Evolutionary conservation across 2,797 vertebrate genomes (phyloP).

Genomic region (Menidia menidia): DNA sequence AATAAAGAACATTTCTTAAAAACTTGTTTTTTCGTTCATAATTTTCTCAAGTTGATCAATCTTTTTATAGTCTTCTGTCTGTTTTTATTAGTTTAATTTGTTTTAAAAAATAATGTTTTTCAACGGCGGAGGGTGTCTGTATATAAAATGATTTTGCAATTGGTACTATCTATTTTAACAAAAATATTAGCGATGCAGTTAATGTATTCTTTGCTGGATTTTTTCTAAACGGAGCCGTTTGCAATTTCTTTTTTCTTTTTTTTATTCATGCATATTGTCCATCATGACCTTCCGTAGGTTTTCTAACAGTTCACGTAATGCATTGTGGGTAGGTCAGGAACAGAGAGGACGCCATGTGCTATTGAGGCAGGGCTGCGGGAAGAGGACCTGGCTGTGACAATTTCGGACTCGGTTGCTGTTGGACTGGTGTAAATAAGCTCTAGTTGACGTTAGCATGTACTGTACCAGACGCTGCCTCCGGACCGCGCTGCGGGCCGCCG

Average conservation of each 20-base stretch:
- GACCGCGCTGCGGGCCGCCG: constrained; percentile 72
- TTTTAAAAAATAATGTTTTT: too few species aligned
- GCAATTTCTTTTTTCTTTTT: background rate
- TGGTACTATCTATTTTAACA: too few species aligned
- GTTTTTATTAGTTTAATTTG: too few species aligned
- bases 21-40: too few species aligned
- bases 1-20: too few species aligned
- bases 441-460: constrained; percentile 68
- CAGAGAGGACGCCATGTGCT: constrained; percentile 85
- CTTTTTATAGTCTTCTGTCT: too few species aligned
- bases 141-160: too few species aligned
- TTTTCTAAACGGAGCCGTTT: too few species aligned
- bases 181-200: too few species aligned
- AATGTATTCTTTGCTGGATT: too few species aligned
- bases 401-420: background rate
- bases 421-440: constrained; percentile 8
- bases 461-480: constrained; percentile 78
- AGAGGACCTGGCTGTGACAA: background rate
- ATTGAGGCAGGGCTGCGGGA: constrained; percentile 50
- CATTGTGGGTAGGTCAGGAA: constrained; percentile 84
- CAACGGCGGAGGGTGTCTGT: too few species aligned
- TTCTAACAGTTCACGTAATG: constrained; percentile 54
- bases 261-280: constrained; percentile 6
- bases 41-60: too few species aligned
- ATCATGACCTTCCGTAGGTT: constrained; percentile 17